Base-by-base conservation (phyloP, 2,888 invertebrate species). In the Tetheella fluctuosa region DNA sequence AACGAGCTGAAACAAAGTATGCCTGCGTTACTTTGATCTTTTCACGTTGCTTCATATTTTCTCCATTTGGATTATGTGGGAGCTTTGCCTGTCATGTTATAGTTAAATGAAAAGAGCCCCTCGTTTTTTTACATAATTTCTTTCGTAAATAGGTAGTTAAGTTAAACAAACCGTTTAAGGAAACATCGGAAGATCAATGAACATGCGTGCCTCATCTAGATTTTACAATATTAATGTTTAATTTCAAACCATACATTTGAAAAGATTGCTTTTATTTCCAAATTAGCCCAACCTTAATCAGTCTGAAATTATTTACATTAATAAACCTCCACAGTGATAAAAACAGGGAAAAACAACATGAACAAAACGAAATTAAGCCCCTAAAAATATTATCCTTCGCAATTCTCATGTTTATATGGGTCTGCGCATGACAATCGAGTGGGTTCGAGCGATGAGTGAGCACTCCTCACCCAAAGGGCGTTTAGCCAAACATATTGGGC, bases 401-500 rank as follows among this genome's bases (percentile, higher is more conserved):
- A 28, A n/a, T 28, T 25, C 15, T 28, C 23, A 55, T 55, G 37
- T 55, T 55, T 55, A 55, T 55, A 55, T 28, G 55, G 34, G 34
- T 34, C 20, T 55, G 55, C 34, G 34, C 10, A 55, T 37, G 55
- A 55, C 55, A 55, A 55, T 55, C 55, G 37, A 55, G 58, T 58
- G 54, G 53, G 59, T 54, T 30, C 30, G 58, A 59, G 48, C 58
- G 58, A 62, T 58, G 56, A 62, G 55, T 56, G 58, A 59, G 53
- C 58, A 56, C 52, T 57, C 52, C 25, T 28, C 48, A 48, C 52
- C 28, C 53, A 64, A 60, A 59, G 62, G 64, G 68, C 67, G 63
- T 62, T 68, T 71, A 65, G 61, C 64, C 65, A 68, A 73, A 78
- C 76, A 78, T 77, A 79, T 77, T 73, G 73, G 62, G 60, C 63